phyloP scores from a whole-genome alignment of 2,888 invertebrate genomes.

The Phania funesta region DNA sequence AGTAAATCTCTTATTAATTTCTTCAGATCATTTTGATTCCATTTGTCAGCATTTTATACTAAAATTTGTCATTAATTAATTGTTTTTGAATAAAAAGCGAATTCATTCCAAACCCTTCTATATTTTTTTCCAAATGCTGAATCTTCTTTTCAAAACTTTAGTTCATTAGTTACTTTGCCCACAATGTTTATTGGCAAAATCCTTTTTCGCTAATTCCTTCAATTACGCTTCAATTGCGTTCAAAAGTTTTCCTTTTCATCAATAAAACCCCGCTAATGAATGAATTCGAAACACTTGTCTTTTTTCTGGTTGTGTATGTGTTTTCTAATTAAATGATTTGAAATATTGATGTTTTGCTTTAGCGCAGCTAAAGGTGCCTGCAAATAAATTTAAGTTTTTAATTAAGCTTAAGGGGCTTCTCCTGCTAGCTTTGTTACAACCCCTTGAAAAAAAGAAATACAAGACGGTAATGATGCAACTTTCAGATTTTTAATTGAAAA shows the following conservation, averaged over 20 bases:
- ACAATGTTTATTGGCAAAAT: not conserved
- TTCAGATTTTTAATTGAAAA: slow-evolving; percentile 6
- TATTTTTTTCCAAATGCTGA: not conserved
- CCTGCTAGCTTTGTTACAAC: not conserved
- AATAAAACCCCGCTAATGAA: slow-evolving; percentile 5
- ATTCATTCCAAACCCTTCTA: not conserved
- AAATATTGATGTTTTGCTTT: not conserved
- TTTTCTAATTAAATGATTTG: slow-evolving; percentile 26
- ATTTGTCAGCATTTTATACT: not conserved
- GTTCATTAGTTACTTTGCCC: slow-evolving; percentile 3
- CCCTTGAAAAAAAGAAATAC: not conserved
- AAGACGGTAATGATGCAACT: not conserved
- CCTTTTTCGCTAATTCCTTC: not conserved
- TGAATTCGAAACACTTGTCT: not conserved
- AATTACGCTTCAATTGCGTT: slow-evolving; percentile 25
- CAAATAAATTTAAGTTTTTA: slow-evolving; percentile 9
- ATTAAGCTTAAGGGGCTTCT: not conserved
- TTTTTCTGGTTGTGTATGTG: not conserved
- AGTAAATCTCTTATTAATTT: too few relatives aligned
- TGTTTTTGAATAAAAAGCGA: not conserved
- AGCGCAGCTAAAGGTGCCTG: not conserved
- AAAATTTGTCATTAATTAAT: not conserved
- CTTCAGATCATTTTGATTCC: not conserved
- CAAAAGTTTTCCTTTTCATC: not conserved
- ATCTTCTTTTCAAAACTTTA: not conserved